Evolutionary conservation across 2,797 vertebrate genomes (phyloP), one percentile per base, ranked within the genome.

Genomic region (Melanotaenia parkinsoni): DNA sequence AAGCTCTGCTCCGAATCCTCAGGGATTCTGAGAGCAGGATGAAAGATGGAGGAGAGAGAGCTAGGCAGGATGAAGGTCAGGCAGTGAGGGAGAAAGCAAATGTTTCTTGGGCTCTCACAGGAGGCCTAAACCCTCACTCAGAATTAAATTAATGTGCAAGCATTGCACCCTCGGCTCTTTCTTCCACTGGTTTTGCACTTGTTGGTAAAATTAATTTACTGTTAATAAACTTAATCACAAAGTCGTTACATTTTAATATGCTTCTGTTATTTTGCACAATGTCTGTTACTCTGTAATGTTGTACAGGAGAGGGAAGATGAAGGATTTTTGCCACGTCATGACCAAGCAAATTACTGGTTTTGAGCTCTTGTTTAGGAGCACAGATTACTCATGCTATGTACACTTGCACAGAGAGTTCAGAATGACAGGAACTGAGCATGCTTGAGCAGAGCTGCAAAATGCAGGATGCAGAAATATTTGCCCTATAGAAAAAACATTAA

Each of bases 11-110:
- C 51, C 38, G 47, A 77, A 30, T 70, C 83, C 74, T 80, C 51
- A 1, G 77, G 73, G 85, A 81, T 67, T 38, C 26, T 5, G 61
- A 45, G 58, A 83, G 78, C 60, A 57, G 62, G 74, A 87, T 73
- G 63, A 90, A 84, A 86, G 67, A 87, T 75, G 84, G 76, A 77
- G 65, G 74, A 63, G 64, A 1, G 5, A 47, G 74, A 85, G 28
- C 62, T 51, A 50, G 73, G 79, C 57, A 6, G 73, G 76, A 85
- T 70, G 88, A 89, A 92, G 87, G 90, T 91, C 86, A 88, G 50
- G 72, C 8, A 3, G 30, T 47, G 45, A 77, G 62, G 65, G 71
- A 76, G 67, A 70, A 50, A 73, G 22, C 37, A 80, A 86, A 83
- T 59, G 71, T 72, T 81, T 80, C 56, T 58, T 64, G 71, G 12